Percentiles rank a stretch among this genome's conserved stretches.
phyloP scores from a whole-genome alignment of 2,888 invertebrate species.

The Calameuta idolon region DNA sequence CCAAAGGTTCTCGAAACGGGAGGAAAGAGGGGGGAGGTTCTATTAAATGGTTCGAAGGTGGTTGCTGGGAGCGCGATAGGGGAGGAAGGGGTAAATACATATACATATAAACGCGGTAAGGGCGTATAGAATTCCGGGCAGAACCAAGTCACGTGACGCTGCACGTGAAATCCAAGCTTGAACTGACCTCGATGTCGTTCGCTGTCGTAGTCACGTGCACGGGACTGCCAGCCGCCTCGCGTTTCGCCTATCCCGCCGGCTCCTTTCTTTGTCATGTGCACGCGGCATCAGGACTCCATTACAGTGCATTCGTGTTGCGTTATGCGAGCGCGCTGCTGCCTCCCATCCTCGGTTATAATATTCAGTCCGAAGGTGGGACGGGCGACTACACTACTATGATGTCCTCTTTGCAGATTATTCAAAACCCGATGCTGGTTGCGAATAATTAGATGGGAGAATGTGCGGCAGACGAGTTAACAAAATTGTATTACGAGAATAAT shows the following conservation, averaged over 20 bases:
- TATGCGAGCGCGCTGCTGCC: neutral
- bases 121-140: neutral
- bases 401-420: neutral
- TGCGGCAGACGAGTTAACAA: neutral
- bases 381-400: neutral
- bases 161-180: conserved; percentile 42
- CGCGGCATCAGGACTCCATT: conserved; percentile 26
- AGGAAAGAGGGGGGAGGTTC: neutral
- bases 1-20: neutral
- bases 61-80: neutral
- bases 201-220: conserved; percentile 46
- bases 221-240: conserved; percentile 31
- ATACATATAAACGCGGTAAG: neutral
- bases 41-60: neutral
- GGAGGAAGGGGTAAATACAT: conserved; percentile 5
- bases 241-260: conserved; percentile 29
- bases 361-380: neutral
- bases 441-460: neutral
- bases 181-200: neutral
- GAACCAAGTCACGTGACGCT: conserved; percentile 38
- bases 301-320: conserved; percentile 14
- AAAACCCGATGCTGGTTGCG: neutral
- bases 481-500: neutral
- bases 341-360: neutral
- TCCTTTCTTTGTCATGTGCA: conserved; percentile 47